These are phyloP conservation scores for Tiliqua scincoides DNA, from an alignment of 2,113 vertebrate species.

Conservation along the genomic window DNA sequence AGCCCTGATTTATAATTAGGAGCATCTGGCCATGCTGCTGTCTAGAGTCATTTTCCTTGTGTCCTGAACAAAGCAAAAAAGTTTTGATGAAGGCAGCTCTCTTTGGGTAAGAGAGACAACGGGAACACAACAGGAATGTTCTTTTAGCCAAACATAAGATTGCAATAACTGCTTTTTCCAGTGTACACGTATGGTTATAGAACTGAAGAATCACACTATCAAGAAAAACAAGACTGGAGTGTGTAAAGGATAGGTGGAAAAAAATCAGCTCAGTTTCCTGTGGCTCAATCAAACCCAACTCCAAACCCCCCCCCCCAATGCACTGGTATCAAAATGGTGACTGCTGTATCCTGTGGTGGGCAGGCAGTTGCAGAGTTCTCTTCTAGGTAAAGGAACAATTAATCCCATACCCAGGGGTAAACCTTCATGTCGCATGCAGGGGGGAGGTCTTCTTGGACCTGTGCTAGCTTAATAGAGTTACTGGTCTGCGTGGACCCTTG, in stretches of 20 bases:
- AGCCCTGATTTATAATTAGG: conserved; percentile 70
- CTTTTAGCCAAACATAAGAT: conserved; percentile 26
- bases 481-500: too few species aligned
- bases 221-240: background rate
- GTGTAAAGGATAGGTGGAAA: background rate
- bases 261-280: background rate
- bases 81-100: background rate
- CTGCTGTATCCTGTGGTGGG: too few species aligned
- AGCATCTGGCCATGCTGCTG: conserved; percentile 64
- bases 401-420: too few species aligned
- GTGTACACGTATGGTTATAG: background rate
- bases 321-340: too few species aligned
- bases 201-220: background rate
- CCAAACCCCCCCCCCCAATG: too few species aligned
- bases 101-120: conserved; percentile 39
- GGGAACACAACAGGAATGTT: conserved; percentile 38
- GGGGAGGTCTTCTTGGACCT: too few species aligned
- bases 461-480: too few species aligned
- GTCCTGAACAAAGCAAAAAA: conserved; percentile 3
- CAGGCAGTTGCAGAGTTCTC: too few species aligned
- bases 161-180: background rate
- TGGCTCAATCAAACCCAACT: too few species aligned
- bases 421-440: too few species aligned
- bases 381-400: too few species aligned
- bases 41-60: conserved; percentile 62